These are phyloP conservation scores for Tympanuchus pallidicinctus DNA, from an alignment of 2,113 vertebrate species.

Conservation along the genomic window DNA sequence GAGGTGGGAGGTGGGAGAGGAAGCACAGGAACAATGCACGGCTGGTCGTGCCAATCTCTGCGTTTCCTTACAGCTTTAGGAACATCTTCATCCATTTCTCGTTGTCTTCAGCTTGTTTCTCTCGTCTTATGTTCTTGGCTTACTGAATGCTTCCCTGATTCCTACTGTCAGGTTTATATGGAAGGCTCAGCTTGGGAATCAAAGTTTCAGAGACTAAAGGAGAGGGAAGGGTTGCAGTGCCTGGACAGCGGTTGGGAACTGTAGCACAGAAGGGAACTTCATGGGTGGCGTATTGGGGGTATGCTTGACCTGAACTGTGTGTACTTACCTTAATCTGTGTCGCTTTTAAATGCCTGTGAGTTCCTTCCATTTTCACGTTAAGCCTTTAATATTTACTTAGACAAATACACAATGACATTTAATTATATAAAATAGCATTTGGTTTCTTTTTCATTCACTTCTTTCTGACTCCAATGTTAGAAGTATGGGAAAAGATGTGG, in stretches of 20 bases:
- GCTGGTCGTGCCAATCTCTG: background rate
- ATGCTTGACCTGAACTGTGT: background rate
- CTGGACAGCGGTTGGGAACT: background rate
- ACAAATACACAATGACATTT: background rate
- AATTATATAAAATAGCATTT: background rate
- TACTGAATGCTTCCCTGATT: background rate
- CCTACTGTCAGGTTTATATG: background rate
- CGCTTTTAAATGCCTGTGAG: background rate
- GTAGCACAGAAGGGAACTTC: background rate
- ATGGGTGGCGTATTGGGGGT: background rate
- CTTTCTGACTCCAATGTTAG: background rate
- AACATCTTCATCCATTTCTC: background rate
- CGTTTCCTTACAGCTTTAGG: background rate
- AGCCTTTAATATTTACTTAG: background rate
- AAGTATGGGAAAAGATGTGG: background rate
- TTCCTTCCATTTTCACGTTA: background rate
- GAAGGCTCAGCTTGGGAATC: background rate
- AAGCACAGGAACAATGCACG: background rate
- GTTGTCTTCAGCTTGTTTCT: background rate
- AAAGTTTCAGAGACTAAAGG: background rate
- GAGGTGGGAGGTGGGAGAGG: background rate
- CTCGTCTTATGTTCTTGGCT: fast-evolving
- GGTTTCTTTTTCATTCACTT: background rate
- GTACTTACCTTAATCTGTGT: background rate
- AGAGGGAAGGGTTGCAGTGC: background rate